Evolutionary conservation across 2,113 vertebrate species (phyloP), one percentile per base, ranked within the genome.

Genomic region (Tinamus guttatus): DNA sequence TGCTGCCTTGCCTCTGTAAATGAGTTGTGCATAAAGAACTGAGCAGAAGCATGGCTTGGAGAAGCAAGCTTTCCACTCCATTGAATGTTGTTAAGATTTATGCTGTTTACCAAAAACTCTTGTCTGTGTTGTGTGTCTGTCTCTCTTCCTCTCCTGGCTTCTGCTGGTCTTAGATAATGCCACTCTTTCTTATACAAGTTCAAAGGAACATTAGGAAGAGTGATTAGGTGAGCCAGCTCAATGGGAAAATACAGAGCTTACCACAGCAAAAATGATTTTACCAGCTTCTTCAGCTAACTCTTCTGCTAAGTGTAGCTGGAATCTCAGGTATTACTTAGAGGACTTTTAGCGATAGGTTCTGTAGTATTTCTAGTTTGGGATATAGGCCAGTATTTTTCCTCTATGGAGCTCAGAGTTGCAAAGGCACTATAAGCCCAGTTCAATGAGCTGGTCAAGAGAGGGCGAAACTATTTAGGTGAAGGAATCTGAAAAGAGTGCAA

Each of bases 121-220:
- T 90, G 74, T 76, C 80, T 34, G 2, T 51, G 85, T 5, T 85
- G 43, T 93, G 63, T 18, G 11, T 95, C 88, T 87, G 62, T 27
- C n/a, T n/a, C 58, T 92, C 62, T 95, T 96, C 86, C 82, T 90
- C 45, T 95, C 70, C 86, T 90, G 95, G 83, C 90, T 96, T 49
- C 90, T 65, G 3, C 40, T 63, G 10, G 27, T 73, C 77, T 81
- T 28, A 8, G 60, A 78, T 86, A 94, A 65, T 40, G 0, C 63
- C 83, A 81, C 27, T 17, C 5, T 49, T 58, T 70, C 81, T 71
- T 76, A 60, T 13, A 71, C 74, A 90, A 65, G 65, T 58, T 49
- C 68, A 59, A 24, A 32, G 81, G 34, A 62, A 65, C 59, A 9
- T 63, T 6, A 67, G 70, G 58, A 92, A n/a, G 70, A 89, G 40